These are phyloP conservation scores for Clytia hemisphaerica DNA, from an alignment of 30 jellyfish, hydroid and myxozoan species.

Conservation along the genomic window DNA sequence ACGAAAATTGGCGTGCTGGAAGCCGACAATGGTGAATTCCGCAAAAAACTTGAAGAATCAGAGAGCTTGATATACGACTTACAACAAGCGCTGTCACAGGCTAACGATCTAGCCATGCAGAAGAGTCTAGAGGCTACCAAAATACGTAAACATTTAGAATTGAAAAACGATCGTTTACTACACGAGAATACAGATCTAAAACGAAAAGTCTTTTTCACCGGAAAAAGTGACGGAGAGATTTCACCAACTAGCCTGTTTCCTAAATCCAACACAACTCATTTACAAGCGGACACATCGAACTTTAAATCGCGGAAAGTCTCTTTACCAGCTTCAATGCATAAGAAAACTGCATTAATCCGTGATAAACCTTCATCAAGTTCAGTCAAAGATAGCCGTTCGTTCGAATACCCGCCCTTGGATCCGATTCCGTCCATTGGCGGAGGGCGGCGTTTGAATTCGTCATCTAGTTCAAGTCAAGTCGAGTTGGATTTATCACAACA, in stretches of 20 bases:
- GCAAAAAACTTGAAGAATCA: constrained; percentile 61
- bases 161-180: constrained; percentile 55
- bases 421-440: neutral
- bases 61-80: constrained; percentile 61
- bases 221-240: neutral
- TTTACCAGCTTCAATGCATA: neutral
- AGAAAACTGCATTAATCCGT: neutral
- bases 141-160: constrained; percentile 52
- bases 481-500: constrained; percentile 22
- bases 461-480: neutral
- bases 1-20: constrained; percentile 42
- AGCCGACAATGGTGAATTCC: constrained; percentile 49
- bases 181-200: constrained; percentile 55
- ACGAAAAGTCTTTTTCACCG: constrained; percentile 39
- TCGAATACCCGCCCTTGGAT: neutral
- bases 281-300: neutral
- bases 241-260: constrained; percentile 21
- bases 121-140: constrained; percentile 83
- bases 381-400: neutral
- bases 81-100: constrained; percentile 84
- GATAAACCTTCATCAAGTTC: neutral
- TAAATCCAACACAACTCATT: neutral
- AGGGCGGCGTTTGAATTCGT: neutral
- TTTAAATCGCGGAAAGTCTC: constrained; percentile 1
- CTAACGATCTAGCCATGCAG: constrained; percentile 95